phyloP scores from a whole-genome alignment of 2,113 vertebrate genomes.

The Rhabdornis inornatus region DNA sequence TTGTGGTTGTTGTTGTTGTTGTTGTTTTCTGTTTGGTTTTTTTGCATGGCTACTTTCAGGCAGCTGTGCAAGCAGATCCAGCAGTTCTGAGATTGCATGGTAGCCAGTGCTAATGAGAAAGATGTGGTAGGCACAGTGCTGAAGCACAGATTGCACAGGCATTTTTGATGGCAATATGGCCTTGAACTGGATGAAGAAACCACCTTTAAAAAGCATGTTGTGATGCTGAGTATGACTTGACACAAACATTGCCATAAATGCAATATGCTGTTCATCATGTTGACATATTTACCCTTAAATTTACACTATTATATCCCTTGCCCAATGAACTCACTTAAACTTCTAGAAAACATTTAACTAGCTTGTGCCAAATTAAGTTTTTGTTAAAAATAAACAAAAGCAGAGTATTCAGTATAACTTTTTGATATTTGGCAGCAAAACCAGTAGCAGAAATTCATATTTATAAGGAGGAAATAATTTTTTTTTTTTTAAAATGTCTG shows the following conservation, averaged over 20 bases:
- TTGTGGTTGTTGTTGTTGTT: too few relatives aligned
- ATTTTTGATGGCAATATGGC: not conserved
- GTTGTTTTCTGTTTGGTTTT: too few relatives aligned
- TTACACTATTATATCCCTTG: not conserved
- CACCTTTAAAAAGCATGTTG: not conserved
- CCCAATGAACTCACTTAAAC: not conserved
- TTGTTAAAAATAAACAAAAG: not conserved
- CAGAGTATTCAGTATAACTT: not conserved
- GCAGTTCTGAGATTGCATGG: not conserved
- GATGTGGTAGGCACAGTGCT: not conserved
- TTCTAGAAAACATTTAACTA: not conserved
- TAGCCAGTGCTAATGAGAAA: not conserved
- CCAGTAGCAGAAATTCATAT: not conserved
- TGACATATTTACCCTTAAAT: not conserved
- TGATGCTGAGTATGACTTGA: not conserved
- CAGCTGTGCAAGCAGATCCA: not conserved
- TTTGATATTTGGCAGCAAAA: not conserved
- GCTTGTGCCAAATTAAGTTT: not conserved
- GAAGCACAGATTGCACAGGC: not conserved
- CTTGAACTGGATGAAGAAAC: not conserved
- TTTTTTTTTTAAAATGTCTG: too few relatives aligned
- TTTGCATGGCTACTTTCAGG: not conserved
- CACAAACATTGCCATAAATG: not conserved
- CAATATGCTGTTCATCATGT: not conserved
- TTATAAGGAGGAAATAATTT: not conserved